These are phyloP conservation scores for Pleuronectes platessa DNA, from an alignment of 2,113 vertebrate species.

Conservation along the genomic window DNA sequence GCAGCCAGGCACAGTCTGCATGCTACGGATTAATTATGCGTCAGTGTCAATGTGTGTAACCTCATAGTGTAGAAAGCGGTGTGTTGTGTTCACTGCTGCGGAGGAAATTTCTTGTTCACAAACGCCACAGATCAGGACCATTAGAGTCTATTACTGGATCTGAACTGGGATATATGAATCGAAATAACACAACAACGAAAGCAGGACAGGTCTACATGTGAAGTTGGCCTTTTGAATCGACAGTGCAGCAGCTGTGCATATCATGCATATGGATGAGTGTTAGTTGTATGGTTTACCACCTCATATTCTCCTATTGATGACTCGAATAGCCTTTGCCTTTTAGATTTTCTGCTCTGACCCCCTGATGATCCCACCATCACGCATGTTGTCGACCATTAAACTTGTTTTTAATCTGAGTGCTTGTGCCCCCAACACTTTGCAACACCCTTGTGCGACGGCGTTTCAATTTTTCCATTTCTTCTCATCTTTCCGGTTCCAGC, in stretches of 20 bases:
- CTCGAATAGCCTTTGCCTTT: background rate
- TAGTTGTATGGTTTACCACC: background rate
- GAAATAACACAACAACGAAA: too few relatives aligned
- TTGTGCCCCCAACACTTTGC: background rate
- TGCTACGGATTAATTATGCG: too few relatives aligned
- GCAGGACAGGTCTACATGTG: background rate
- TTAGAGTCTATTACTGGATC: too few relatives aligned
- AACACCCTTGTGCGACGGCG: too few relatives aligned
- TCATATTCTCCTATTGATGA: background rate
- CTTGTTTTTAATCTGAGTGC: background rate
- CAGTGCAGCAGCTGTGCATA: background rate
- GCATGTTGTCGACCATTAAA: background rate
- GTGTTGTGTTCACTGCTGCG: too few relatives aligned
- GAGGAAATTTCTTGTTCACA: too few relatives aligned
- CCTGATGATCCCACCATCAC: background rate
- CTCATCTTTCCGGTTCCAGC: background rate
- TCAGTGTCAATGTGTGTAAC: too few relatives aligned
- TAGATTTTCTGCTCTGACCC: background rate
- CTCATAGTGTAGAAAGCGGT: too few relatives aligned
- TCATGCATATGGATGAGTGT: background rate
- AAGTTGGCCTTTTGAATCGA: background rate
- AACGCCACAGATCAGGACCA: too few relatives aligned
- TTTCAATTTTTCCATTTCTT: background rate
- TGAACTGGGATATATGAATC: too few relatives aligned
- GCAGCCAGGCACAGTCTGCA: too few relatives aligned